Evolutionary conservation across 2,888 invertebrate species (phyloP).

Genomic region (Aphodius granarius): DNA sequence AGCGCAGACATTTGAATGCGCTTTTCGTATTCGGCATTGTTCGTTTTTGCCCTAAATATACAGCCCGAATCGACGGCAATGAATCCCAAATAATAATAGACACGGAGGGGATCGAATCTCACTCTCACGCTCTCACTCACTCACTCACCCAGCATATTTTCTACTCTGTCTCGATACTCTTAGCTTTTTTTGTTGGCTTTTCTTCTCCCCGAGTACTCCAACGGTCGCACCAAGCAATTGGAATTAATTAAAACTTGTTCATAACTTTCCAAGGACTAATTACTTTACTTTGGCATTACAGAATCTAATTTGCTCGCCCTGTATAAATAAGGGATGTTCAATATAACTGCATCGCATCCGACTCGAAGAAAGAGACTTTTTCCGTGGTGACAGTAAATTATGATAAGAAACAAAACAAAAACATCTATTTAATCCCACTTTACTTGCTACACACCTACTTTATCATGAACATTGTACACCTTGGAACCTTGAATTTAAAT

Average conservation of each 20-base stretch:
- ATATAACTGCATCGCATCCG: neutral
- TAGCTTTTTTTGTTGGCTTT: neutral
- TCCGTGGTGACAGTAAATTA: too few species aligned
- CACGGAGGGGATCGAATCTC: slow-evolving; percentile 24
- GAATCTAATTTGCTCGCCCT: neutral
- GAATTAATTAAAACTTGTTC: neutral
- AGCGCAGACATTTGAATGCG: slow-evolving; percentile 33
- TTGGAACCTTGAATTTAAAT: neutral
- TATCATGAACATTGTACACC: too few species aligned
- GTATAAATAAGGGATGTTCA: neutral
- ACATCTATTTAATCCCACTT: too few species aligned
- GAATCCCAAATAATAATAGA: slow-evolving; percentile 23
- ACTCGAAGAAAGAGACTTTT: neutral
- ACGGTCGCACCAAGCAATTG: neutral
- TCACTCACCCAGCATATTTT: neutral
- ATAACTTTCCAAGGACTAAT: neutral
- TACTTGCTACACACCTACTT: too few species aligned
- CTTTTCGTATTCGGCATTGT: slow-evolving; percentile 28
- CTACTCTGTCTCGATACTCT: neutral
- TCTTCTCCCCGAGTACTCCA: neutral
- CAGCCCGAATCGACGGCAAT: slow-evolving; percentile 13
- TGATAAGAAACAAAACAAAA: too few species aligned
- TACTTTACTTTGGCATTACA: neutral
- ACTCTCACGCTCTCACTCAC: neutral
- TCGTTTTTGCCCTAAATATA: slow-evolving; percentile 32